phyloP scores from a whole-genome alignment of 2,797 vertebrate species.

The Masticophis lateralis region DNA sequence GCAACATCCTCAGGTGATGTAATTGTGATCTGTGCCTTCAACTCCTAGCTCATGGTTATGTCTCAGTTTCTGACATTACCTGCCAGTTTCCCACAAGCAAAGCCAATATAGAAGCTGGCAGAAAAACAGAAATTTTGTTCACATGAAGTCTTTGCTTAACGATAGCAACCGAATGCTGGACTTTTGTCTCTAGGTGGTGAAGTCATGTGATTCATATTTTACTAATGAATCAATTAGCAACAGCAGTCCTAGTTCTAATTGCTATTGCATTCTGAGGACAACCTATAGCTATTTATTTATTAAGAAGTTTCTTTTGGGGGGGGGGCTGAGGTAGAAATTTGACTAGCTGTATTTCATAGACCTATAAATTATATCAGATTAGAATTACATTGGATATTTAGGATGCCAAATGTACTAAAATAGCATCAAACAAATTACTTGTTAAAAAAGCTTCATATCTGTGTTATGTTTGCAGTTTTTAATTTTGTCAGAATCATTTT shows the following conservation, averaged over 20 bases:
- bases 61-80: neutral
- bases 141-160: neutral
- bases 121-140: neutral
- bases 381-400: neutral
- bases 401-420: neutral
- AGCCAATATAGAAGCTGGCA: neutral
- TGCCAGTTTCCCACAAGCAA: neutral
- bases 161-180: neutral
- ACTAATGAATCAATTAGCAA: neutral
- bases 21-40: neutral
- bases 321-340: neutral
- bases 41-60: neutral
- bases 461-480: neutral
- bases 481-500: neutral
- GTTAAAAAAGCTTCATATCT: neutral
- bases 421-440: neutral
- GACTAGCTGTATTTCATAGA: neutral
- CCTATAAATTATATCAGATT: neutral
- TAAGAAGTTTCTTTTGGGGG: neutral
- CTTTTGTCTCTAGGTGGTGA: neutral
- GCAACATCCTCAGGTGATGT: neutral
- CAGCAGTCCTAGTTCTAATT: neutral
- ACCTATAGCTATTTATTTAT: neutral
- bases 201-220: neutral
- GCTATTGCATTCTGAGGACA: neutral